Conservation (phyloP, 2,888 invertebrate species). For the Steinernema carpocapsae region DNA sequence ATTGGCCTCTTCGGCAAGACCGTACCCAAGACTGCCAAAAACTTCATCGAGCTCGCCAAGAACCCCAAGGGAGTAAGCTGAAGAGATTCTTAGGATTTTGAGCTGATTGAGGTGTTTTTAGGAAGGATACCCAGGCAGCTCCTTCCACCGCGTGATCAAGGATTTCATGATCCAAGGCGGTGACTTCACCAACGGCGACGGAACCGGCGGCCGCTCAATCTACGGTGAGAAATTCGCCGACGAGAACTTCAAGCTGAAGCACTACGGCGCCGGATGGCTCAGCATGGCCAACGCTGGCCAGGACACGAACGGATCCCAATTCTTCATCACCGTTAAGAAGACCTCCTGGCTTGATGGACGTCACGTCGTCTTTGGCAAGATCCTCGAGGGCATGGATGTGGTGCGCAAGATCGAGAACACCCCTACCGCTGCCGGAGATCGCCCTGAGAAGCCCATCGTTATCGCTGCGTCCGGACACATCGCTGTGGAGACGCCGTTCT, state of each 20-base stretch:
- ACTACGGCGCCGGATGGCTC: slow-evolving; percentile 81
- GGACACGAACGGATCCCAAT: slow-evolving; percentile 86
- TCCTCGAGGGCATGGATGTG: slow-evolving; percentile 66
- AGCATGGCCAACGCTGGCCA: slow-evolving; percentile 85
- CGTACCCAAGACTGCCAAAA: slow-evolving; percentile 81
- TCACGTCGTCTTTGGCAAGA: slow-evolving; percentile 50
- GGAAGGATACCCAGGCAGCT: slow-evolving; percentile 51
- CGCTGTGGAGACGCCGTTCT: slow-evolving; percentile 78
- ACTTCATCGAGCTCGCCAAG: slow-evolving; percentile 82
- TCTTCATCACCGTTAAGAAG: slow-evolving; percentile 83
- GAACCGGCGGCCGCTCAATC: slow-evolving; percentile 71
- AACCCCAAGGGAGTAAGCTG: slow-evolving; percentile 63
- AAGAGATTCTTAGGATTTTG: slow-evolving; percentile 7
- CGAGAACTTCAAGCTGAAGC: slow-evolving; percentile 83
- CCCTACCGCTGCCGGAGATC: slow-evolving; percentile 55
- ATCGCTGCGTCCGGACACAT: slow-evolving; percentile 83
- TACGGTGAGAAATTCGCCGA: slow-evolving; percentile 74
- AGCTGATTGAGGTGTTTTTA: slow-evolving; percentile 36
- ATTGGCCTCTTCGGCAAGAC: slow-evolving; percentile 87
- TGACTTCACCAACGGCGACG: slow-evolving; percentile 69
- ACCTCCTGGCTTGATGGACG: slow-evolving; percentile 73
- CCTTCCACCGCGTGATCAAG: slow-evolving; percentile 84
- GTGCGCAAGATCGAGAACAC: slow-evolving; percentile 55
- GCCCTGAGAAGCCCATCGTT: slow-evolving; percentile 76
- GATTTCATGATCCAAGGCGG: too few species aligned